Base-by-base conservation (phyloP, 2,888 invertebrate species). In the Drosophila lutescens region DNA sequence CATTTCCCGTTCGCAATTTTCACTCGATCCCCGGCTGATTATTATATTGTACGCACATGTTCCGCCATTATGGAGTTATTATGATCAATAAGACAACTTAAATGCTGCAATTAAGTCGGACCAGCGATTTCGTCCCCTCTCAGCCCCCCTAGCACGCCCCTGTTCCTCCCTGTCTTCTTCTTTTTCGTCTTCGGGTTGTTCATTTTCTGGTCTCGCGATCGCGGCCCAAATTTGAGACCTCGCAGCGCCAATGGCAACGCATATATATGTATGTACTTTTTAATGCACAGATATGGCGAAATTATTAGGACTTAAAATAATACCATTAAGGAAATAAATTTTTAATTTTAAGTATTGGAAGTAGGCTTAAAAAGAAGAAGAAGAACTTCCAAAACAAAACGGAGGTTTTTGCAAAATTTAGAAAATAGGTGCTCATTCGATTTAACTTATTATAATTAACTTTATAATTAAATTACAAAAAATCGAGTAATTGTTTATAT, bases 41-140 rank as follows among this genome's bases (percentile, higher is more conserved):
- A 79, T 88, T 81, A 90, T 90, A 89, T 86, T 90, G 88, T 88
- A 83, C 89, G 90, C 90, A 89, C 89, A 91, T 91, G 91, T 91
- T 91, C 90, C 91, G 91, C 91, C 91, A 91, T 91, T 91, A 91
- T 91, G 91, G 91, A 91, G 91, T 91, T 91, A 91, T 91, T 91
- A 91, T 91, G 91, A 91, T 91, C 91, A 91, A 91, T 91, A 91
- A 91, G 91, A 91, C 91, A 90, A 88, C 89, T 91, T 91, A 91
- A 91, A 91, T 90, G 91, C 89, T 91, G 91, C 91, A 91, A 91
- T 91, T 91, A 91, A 91, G 89, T 91, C 84, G 76, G 81, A 81
- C 78, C 82, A 74, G 77, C 57, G 73, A 50, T 51, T 59, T 71
- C 65, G 63, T 70, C 57, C 55, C 50, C 61, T 66, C 34, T 26